Evolutionary conservation across 1,140 invertebrate species (phyloP).

Genomic region (Neodiprion pinetum): DNA sequence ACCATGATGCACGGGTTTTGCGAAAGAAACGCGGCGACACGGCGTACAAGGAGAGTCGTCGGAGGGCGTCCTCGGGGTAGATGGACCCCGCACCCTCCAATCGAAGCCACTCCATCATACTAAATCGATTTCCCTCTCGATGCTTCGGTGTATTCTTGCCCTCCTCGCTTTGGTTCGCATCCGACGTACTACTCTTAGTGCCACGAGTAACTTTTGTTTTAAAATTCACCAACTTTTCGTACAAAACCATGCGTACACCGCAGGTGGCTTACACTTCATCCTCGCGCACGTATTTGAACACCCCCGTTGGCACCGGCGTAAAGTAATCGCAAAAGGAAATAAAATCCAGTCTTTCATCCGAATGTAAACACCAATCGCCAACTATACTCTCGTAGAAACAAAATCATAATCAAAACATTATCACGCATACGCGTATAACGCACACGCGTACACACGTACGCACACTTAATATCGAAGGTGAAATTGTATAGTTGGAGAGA

Average conservation of each 20-base stretch:
- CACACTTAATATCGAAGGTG: too few species aligned
- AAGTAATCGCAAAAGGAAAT: too few species aligned
- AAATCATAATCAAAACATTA: too few species aligned
- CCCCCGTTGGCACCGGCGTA: too few species aligned
- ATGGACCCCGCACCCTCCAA: constrained; percentile 13
- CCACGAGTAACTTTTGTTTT: neutral
- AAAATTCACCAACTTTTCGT: neutral
- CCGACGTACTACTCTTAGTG: neutral
- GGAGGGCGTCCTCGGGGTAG: constrained; percentile 15
- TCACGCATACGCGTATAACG: too few species aligned
- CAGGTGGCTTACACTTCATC: neutral
- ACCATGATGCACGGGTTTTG: constrained; percentile 18
- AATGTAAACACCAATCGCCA: too few species aligned
- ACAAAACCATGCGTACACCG: neutral
- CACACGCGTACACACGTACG: too few species aligned
- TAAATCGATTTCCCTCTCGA: neutral
- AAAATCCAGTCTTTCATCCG: too few species aligned
- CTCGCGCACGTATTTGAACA: neutral
- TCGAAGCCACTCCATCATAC: constrained; percentile 23
- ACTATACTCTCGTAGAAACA: too few species aligned
- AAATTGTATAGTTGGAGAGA: too few species aligned
- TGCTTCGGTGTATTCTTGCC: neutral
- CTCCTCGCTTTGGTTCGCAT: neutral
- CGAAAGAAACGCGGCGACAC: constrained; percentile 18
- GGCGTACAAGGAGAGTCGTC: constrained; percentile 17